A percentile compares a stretch with the other conserved stretches of the same genome.
phyloP scores from a whole-genome alignment of 2,113 vertebrate genomes.

The Sturnus vulgaris region DNA sequence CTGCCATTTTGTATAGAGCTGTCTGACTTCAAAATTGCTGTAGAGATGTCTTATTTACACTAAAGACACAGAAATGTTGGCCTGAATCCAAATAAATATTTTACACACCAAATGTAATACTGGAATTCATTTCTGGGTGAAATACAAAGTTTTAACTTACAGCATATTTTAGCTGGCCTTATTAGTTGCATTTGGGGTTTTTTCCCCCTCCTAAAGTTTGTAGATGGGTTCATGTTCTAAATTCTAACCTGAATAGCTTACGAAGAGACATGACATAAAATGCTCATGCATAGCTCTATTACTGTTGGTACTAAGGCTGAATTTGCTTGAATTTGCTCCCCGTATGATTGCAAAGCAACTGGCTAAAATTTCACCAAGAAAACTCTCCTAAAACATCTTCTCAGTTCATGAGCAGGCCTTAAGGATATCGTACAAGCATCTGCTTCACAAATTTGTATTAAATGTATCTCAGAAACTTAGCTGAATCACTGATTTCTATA shows the following conservation, averaged over 20 bases:
- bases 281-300: not conserved
- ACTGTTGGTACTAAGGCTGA: not conserved
- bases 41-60: slow-evolving; percentile 37
- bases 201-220: not conserved
- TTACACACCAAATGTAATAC: not conserved
- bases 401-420: not conserved
- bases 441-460: not conserved
- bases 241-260: not conserved
- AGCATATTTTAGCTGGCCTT: not conserved
- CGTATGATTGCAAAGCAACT: not conserved
- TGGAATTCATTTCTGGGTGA: not conserved
- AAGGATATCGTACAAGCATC: not conserved
- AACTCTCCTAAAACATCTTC: not conserved
- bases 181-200: not conserved
- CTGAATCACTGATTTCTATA: not conserved
- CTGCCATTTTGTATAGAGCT: slow-evolving; percentile 21
- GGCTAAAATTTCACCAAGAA: not conserved
- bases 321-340: not conserved
- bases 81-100: slow-evolving; percentile 38
- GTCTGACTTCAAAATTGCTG: slow-evolving; percentile 43
- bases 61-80: slow-evolving; percentile 35
- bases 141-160: not conserved
- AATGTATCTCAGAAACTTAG: not conserved
- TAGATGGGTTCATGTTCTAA: not conserved
- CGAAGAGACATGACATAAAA: not conserved